Evolutionary conservation across 1,140 invertebrate species (phyloP).

Genomic region (Heliconius melpomene): DNA sequence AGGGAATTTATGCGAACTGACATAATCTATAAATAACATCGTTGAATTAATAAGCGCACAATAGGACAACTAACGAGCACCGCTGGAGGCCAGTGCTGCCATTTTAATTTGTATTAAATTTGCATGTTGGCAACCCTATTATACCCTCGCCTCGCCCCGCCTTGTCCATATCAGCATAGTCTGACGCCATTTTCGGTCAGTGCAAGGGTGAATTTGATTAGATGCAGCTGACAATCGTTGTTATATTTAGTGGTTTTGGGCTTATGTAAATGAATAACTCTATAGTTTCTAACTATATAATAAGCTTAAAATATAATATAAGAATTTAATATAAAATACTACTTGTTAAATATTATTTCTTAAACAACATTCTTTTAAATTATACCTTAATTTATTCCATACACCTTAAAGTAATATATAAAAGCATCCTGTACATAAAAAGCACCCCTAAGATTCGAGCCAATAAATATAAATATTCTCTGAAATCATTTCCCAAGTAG

Average conservation of each 20-base stretch:
- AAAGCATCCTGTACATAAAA: neutral
- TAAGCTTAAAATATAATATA: too few relatives aligned
- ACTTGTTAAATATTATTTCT: too few relatives aligned
- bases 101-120: slow-evolving; percentile 63
- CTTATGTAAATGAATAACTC: slow-evolving; percentile 3
- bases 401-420: too few relatives aligned
- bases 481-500: slow-evolving; percentile 46
- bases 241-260: slow-evolving; percentile 14
- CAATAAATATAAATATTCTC: slow-evolving; percentile 3
- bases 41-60: slow-evolving; percentile 76
- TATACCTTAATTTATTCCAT: too few relatives aligned
- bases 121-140: slow-evolving; percentile 70
- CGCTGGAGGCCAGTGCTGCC: slow-evolving; percentile 56
- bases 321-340: too few relatives aligned
- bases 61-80: slow-evolving; percentile 64
- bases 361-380: too few relatives aligned
- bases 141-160: slow-evolving; percentile 45
- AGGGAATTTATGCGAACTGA: slow-evolving; percentile 65
- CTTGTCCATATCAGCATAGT: slow-evolving; percentile 39
- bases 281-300: too few relatives aligned
- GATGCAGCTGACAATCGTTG: slow-evolving; percentile 20
- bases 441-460: neutral
- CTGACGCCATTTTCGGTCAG: slow-evolving; percentile 56
- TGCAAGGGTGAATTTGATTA: slow-evolving; percentile 36
- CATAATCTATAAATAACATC: slow-evolving; percentile 67